phyloP scores from a whole-genome alignment of 2,888 invertebrate species.

The Aphodius sticticus region DNA sequence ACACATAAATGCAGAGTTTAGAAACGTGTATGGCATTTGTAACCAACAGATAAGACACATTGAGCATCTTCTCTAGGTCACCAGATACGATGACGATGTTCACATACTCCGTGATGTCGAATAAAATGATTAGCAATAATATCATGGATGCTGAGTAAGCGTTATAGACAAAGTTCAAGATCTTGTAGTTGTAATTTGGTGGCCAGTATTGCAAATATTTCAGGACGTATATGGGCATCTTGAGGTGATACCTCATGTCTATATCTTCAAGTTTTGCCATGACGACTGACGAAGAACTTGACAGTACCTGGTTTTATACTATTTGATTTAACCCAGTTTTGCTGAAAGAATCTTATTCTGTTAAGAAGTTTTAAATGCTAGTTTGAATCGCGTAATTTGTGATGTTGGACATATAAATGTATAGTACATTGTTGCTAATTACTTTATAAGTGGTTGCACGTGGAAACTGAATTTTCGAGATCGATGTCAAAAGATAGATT shows the following conservation, averaged over 20 bases:
- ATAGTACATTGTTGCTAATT: not conserved
- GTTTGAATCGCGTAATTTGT: not conserved
- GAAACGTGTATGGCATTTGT: conserved; percentile 45
- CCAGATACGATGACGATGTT: conserved; percentile 61
- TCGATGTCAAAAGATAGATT: too few species aligned
- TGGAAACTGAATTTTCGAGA: too few species aligned
- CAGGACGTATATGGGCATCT: conserved; percentile 9
- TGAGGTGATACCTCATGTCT: not conserved
- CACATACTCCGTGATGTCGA: conserved; percentile 61
- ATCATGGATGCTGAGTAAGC: conserved; percentile 29
- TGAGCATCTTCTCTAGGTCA: conserved; percentile 48
- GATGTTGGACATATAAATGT: not conserved
- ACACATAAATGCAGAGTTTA: conserved; percentile 36
- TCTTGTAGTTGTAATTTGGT: not conserved
- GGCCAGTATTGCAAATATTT: conserved; percentile 31
- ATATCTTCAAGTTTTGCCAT: not conserved
- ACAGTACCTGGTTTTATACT: not conserved
- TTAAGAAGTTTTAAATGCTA: not conserved
- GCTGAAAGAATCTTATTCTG: not conserved
- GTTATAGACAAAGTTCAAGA: conserved; percentile 10
- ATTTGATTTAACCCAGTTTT: not conserved
- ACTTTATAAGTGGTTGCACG: not conserved
- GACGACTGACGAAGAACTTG: not conserved
- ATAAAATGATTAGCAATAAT: conserved; percentile 55
- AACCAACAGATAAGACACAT: conserved; percentile 49